phyloP scores from a whole-genome alignment of 2,113 vertebrate genomes.

The Sakesphorus luctuosus region DNA sequence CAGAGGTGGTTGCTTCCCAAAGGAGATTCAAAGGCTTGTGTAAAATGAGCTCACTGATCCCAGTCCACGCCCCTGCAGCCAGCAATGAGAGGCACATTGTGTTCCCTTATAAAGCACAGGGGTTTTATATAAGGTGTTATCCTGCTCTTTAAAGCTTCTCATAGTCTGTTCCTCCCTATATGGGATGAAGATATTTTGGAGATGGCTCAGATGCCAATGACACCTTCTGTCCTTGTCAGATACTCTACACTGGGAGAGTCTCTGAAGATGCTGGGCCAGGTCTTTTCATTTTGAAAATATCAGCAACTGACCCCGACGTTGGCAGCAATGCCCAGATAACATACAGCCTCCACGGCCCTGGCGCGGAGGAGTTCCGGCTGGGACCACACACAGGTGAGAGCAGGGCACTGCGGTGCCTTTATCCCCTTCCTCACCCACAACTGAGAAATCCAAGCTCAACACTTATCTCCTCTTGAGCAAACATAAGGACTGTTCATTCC shows the following conservation, averaged over 20 bases:
- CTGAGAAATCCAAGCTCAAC: neutral
- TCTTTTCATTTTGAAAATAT: slow-evolving; percentile 85
- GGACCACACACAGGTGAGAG: slow-evolving; percentile 86
- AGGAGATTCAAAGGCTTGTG: slow-evolving; percentile 35
- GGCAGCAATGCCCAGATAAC: slow-evolving; percentile 89
- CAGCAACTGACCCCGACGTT: slow-evolving; percentile 84
- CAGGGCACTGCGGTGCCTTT: neutral
- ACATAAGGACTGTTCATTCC: neutral
- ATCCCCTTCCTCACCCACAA: neutral
- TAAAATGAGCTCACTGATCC: slow-evolving; percentile 34
- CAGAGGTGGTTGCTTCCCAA: slow-evolving; percentile 46
- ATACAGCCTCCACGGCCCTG: slow-evolving; percentile 88
- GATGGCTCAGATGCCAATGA: neutral
- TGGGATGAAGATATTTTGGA: neutral
- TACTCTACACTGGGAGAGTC: slow-evolving; percentile 85
- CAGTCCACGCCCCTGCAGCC: neutral
- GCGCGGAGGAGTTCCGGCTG: slow-evolving; percentile 87
- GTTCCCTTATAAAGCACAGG: neutral
- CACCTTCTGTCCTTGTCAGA: slow-evolving; percentile 72
- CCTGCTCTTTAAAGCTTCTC: neutral
- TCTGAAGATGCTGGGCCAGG: slow-evolving; percentile 85
- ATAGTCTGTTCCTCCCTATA: neutral
- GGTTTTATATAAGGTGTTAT: neutral
- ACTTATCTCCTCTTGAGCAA: neutral
- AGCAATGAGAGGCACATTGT: neutral